phyloP scores from a whole-genome alignment of 2,113 vertebrate species.

The Esox niger region DNA sequence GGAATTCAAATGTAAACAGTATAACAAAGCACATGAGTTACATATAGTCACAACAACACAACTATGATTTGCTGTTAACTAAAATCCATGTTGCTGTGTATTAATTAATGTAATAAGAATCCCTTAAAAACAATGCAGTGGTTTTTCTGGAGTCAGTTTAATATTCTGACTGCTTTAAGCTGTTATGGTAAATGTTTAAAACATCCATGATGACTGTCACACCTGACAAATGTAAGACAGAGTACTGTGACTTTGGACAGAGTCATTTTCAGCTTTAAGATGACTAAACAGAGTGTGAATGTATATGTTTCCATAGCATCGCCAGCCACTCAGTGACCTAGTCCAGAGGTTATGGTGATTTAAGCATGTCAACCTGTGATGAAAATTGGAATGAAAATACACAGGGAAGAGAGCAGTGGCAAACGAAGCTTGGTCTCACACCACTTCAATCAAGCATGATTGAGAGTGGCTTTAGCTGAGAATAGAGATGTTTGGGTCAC shows the following conservation, averaged over 20 bases:
- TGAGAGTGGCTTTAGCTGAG: constrained; percentile 26
- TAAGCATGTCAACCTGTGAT: constrained; percentile 63
- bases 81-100: too few species aligned
- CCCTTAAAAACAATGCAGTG: too few species aligned
- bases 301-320: constrained; percentile 65
- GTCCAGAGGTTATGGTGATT: constrained; percentile 63
- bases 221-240: constrained; percentile 59
- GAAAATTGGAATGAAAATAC: constrained; percentile 61
- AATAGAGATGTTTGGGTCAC: constrained; percentile 15
- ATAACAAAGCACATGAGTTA: too few species aligned
- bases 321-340: constrained; percentile 34
- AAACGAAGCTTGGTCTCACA: constrained; percentile 49
- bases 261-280: constrained; percentile 64
- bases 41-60: too few species aligned
- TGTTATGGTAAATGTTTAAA: constrained; percentile 50
- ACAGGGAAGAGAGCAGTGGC: constrained; percentile 33
- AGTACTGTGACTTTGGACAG: constrained; percentile 62
- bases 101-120: too few species aligned
- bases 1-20: too few species aligned
- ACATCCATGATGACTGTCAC: constrained; percentile 55
- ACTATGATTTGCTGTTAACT: too few species aligned
- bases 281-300: constrained; percentile 48
- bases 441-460: constrained; percentile 42
- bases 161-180: constrained; percentile 18
- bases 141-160: too few species aligned